Conservation (phyloP, 2,797 vertebrate species). For the Anomalospiza imberbis region DNA sequence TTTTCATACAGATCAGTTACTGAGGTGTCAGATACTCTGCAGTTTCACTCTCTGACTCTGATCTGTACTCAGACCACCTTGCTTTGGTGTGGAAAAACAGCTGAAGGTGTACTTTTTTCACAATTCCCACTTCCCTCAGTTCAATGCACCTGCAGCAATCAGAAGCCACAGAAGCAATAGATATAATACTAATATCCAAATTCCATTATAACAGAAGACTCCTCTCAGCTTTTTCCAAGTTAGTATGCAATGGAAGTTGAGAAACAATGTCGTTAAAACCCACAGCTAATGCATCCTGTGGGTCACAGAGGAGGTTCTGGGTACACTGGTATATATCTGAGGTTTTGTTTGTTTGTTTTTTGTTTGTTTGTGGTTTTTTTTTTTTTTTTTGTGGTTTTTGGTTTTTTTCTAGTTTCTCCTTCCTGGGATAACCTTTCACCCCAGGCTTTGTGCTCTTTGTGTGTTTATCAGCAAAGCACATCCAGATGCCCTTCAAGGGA, state of each 20-base stretch:
- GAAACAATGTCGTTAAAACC: neutral
- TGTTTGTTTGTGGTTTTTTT: fast-evolving
- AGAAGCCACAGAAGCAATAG: neutral
- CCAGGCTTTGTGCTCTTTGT: constrained; percentile 51
- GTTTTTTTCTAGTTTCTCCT: neutral
- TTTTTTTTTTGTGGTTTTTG: neutral
- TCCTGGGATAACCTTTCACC: constrained; percentile 62
- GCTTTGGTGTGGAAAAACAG: neutral
- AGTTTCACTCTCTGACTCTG: neutral
- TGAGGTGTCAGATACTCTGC: neutral
- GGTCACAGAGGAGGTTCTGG: neutral
- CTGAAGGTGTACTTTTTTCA: neutral
- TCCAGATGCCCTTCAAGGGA: constrained; percentile 64
- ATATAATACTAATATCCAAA: neutral
- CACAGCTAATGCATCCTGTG: neutral
- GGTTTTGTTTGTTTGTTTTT: no score
- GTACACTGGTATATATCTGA: neutral
- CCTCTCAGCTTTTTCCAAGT: neutral
- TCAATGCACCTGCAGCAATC: neutral
- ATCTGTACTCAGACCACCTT: neutral
- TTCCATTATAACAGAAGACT: neutral
- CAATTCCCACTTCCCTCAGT: neutral
- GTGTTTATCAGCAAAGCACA: constrained; percentile 58
- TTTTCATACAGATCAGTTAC: neutral
- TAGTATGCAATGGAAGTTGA: neutral